Evolutionary conservation across 2,888 invertebrate genomes (phyloP).

Genomic region (Holacanthella duospinosa): DNA sequence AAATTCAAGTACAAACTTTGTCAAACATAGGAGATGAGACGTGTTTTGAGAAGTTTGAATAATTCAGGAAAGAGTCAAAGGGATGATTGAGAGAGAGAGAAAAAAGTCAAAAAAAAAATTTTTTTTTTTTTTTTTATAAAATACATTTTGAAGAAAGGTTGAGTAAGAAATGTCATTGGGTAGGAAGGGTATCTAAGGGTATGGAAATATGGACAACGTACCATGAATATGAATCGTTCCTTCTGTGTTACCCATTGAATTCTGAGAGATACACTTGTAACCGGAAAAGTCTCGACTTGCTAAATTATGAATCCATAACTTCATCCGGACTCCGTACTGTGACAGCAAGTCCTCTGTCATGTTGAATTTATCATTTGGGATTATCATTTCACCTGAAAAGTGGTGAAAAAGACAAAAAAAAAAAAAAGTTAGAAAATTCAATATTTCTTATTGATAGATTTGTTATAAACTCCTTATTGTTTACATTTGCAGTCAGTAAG

Average conservation of each 20-base stretch:
- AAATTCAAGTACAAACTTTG: constrained; percentile 3
- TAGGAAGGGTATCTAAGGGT: neutral
- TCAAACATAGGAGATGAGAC: neutral
- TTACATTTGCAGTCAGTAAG: no score
- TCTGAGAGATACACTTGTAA: constrained; percentile 84
- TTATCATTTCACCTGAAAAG: constrained; percentile 76
- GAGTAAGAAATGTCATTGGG: neutral
- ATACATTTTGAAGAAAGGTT: neutral
- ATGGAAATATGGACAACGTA: constrained; percentile 51
- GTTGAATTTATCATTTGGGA: constrained; percentile 70
- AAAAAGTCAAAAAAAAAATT: no score
- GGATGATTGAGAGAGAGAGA: neutral
- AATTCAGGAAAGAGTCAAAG: constrained; percentile 2
- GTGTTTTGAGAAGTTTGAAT: neutral
- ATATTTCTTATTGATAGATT: no score
- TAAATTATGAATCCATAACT: constrained; percentile 27
- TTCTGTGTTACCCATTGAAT: constrained; percentile 82
- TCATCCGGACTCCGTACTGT: constrained; percentile 35
- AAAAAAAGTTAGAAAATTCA: neutral
- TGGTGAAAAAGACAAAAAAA: neutral
- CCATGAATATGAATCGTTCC: constrained; percentile 80
- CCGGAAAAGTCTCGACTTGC: constrained; percentile 43
- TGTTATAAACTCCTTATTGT: no score
- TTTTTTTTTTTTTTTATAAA: neutral
- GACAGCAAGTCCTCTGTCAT: constrained; percentile 53